A percentile compares a stretch with the other conserved stretches of the same genome.
These are phyloP conservation scores for Mungos mungo DNA, from an alignment of 2,113 vertebrate genomes.

Conservation along the genomic window DNA sequence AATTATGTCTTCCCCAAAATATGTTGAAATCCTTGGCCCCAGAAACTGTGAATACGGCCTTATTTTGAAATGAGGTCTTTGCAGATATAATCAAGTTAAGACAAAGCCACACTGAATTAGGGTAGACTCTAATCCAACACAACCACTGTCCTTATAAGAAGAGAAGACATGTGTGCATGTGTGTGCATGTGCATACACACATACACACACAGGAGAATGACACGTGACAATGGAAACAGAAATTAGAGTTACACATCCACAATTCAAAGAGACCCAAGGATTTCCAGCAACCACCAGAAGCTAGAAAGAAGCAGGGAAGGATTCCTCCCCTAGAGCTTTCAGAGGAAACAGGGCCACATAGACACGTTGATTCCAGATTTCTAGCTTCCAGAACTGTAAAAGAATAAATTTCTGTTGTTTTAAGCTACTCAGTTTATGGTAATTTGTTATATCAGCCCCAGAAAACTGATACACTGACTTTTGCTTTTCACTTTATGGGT, in stretches of 20 bases:
- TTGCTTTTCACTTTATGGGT: background rate
- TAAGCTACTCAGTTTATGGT: background rate
- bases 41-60: background rate
- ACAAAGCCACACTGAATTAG: background rate
- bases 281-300: background rate
- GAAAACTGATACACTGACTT: background rate
- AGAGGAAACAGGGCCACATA: background rate
- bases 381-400: background rate
- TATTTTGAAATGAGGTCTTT: background rate
- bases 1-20: background rate
- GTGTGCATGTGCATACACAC: background rate
- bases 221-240: background rate
- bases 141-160: background rate
- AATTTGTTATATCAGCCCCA: background rate
- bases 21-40: background rate
- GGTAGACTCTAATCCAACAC: background rate
- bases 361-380: background rate
- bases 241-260: background rate
- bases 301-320: background rate
- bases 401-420: background rate
- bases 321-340: too few relatives aligned
- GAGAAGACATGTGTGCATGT: background rate
- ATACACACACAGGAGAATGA: background rate
- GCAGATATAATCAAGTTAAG: background rate
- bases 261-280: background rate